Evolutionary conservation across 1,140 invertebrate genomes (phyloP).

Genomic region (Carcinoscorpius rotundicauda): DNA sequence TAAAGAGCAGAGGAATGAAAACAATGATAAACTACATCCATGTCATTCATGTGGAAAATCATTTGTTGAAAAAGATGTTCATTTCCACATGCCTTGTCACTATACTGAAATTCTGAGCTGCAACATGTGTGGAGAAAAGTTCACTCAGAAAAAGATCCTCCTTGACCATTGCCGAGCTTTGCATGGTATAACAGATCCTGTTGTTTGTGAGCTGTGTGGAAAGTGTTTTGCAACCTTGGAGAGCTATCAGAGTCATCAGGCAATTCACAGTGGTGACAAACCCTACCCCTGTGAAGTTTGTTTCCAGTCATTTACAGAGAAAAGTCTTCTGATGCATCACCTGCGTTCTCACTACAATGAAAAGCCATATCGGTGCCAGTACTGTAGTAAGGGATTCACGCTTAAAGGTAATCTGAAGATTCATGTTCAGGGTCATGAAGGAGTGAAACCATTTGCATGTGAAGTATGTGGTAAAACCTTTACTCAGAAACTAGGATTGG

Average conservation of each 20-base stretch:
- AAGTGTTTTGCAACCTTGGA: conserved; percentile 21
- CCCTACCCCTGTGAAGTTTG: conserved; percentile 45
- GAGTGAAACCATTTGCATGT: conserved; percentile 85
- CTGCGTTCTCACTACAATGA: conserved; percentile 23
- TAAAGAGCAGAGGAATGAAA: no score
- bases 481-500: conserved; percentile 77
- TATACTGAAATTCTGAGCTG: no score
- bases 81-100: no score
- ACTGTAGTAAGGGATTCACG: conserved; percentile 59
- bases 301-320: conserved; percentile 37
- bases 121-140: no score
- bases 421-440: conserved; percentile 85
- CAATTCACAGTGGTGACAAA: conserved; percentile 38
- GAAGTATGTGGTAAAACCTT: conserved; percentile 80
- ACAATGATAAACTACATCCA: no score
- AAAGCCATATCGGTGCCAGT: conserved; percentile 30
- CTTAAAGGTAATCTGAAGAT: conserved; percentile 75
- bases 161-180: no score
- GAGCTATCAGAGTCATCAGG: conserved; percentile 15
- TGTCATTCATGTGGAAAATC: no score
- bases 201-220: conserved; percentile 44
- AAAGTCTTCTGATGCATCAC: conserved; percentile 22
- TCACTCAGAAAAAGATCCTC: no score
- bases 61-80: no score
- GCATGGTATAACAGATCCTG: conserved; percentile 31